Evolutionary conservation across 2,888 invertebrate species (phyloP).

Genomic region (Resseliella maxima): DNA sequence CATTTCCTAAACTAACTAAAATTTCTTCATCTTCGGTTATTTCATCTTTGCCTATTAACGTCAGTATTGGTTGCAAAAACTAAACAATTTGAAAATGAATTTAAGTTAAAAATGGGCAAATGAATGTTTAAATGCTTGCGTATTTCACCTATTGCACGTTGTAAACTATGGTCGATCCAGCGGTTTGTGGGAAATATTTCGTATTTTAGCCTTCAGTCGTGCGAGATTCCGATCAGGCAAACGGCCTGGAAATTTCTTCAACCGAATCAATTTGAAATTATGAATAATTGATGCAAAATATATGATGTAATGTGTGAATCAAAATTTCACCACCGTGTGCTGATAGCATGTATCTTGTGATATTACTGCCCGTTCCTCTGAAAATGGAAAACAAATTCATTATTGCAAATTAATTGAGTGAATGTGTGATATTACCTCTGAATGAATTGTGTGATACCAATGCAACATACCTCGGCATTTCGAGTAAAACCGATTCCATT

Average conservation of each 20-base stretch:
- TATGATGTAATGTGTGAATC: conserved; percentile 89
- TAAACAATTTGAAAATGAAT: too few species aligned
- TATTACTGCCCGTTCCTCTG: conserved; percentile 83
- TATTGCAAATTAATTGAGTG: too few species aligned
- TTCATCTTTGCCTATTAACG: too few species aligned
- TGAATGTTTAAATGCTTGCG: too few species aligned
- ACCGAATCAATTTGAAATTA: conserved; percentile 81
- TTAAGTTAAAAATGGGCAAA: too few species aligned
- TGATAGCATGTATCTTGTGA: conserved; percentile 91
- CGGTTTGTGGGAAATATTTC: conserved; percentile 89
- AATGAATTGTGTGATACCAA: conserved; percentile 33
- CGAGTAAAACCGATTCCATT: conserved; percentile 92
- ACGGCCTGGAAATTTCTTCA: conserved; percentile 69
- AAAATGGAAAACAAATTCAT: conserved; percentile 57
- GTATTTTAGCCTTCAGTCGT: conserved; percentile 78
- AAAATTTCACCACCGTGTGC: conserved; percentile 97
- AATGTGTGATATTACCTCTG: too few species aligned
- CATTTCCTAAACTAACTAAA: conserved; percentile 62
- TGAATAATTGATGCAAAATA: conserved; percentile 91
- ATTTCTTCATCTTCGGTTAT: too few species aligned
- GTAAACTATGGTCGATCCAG: conserved; percentile 88
- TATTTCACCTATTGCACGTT: conserved; percentile 78
- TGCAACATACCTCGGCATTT: conserved; percentile 76
- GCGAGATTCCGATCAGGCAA: conserved; percentile 67
- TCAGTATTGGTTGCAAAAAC: too few species aligned